Conservation (phyloP, 2,797 vertebrate species). For the Liparis tanakae region DNA sequence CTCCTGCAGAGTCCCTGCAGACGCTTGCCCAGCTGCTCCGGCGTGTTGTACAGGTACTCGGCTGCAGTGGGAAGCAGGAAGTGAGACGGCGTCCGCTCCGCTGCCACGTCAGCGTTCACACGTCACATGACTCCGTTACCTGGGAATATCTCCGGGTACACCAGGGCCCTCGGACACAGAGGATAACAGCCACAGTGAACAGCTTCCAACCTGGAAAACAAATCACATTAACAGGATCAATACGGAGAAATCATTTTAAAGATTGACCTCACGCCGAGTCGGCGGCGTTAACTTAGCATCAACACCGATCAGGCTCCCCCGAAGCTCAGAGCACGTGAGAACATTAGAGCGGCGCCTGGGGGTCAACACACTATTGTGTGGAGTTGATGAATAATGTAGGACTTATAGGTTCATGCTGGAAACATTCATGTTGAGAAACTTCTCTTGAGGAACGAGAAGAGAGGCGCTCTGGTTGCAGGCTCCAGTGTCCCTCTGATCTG, state of each 20-base stretch:
- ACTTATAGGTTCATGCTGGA: not conserved
- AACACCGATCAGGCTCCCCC: too few species aligned
- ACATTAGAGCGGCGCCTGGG: too few species aligned
- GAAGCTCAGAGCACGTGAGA: too few species aligned
- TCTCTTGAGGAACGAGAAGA: not conserved
- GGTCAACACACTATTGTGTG: not conserved
- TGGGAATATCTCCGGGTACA: conserved; percentile 97
- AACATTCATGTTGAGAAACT: not conserved
- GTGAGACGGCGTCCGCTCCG: conserved; percentile 38
- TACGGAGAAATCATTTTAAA: too few species aligned
- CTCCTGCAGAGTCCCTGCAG: conserved; percentile 91
- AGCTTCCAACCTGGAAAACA: conserved; percentile 89
- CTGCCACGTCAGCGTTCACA: not conserved
- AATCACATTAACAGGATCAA: not conserved
- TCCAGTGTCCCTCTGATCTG: not conserved
- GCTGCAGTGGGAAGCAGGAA: conserved; percentile 79
- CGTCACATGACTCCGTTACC: conserved; percentile 75
- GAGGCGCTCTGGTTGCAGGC: not conserved
- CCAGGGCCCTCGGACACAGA: conserved; percentile 92
- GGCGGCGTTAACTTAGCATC: too few species aligned
- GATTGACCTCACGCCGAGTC: too few species aligned
- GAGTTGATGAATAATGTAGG: not conserved
- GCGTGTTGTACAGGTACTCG: conserved; percentile 96
- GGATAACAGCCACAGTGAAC: conserved; percentile 96
- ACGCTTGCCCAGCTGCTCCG: conserved; percentile 93